Percentiles rank a stretch among this genome's conserved stretches.
These are phyloP conservation scores for Cacatua alba DNA, from an alignment of 2,113 vertebrate genomes.

Conservation along the genomic window DNA sequence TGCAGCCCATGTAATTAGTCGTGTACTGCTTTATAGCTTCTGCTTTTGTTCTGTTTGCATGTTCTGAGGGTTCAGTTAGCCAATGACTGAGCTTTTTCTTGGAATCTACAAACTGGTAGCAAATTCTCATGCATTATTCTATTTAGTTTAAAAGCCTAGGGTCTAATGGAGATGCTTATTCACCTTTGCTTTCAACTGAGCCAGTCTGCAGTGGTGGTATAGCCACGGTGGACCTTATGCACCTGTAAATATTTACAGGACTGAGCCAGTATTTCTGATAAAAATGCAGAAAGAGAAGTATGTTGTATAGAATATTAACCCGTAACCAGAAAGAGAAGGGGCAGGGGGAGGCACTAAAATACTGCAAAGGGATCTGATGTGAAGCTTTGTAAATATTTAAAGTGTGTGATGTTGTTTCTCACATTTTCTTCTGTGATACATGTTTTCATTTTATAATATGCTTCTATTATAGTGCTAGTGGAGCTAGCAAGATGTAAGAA, in stretches of 20 bases:
- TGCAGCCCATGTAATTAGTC: not conserved
- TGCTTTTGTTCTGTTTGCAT: not conserved
- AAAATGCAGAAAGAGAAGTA: not conserved
- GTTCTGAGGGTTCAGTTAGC: not conserved
- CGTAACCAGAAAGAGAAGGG: not conserved
- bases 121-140: not conserved
- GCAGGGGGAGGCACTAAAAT: not conserved
- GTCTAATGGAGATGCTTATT: not conserved
- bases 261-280: not conserved
- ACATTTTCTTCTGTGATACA: not conserved
- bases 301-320: not conserved
- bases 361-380: not conserved
- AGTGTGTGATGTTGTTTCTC: not conserved
- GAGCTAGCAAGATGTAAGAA: not conserved
- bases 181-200: not conserved
- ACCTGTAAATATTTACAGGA: not conserved
- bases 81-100: not conserved
- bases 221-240: not conserved
- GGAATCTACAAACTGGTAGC: not conserved
- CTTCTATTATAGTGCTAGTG: not conserved
- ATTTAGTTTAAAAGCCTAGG: not conserved
- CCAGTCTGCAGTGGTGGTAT: not conserved
- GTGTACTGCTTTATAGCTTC: not conserved
- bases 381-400: not conserved
- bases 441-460: not conserved